These are phyloP conservation scores for Rhinoptilus africanus DNA, from an alignment of 2,113 vertebrate genomes.

Conservation along the genomic window DNA sequence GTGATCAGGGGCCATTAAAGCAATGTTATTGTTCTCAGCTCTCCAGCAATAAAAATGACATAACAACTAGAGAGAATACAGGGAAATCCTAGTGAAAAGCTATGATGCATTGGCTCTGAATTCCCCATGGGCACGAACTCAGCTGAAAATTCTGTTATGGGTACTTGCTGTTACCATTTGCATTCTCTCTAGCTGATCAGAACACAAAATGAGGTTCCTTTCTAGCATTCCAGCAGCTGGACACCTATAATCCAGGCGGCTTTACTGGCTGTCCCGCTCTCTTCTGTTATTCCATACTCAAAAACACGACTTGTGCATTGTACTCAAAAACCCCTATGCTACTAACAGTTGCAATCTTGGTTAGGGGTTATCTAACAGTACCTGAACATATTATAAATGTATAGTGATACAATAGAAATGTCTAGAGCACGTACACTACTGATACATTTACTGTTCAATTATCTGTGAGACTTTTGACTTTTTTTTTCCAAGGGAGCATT, in stretches of 20 bases:
- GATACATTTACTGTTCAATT: neutral
- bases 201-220: neutral
- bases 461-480: neutral
- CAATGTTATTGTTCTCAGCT: neutral
- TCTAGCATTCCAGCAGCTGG: neutral
- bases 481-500: neutral
- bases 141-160: neutral
- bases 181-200: neutral
- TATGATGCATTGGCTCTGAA: neutral
- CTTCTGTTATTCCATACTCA: neutral
- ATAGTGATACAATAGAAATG: neutral
- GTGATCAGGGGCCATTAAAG: neutral
- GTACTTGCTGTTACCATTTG: neutral
- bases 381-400: neutral
- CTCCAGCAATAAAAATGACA: neutral
- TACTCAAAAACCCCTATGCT: neutral
- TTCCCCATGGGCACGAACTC: neutral
- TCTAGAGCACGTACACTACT: neutral
- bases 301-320: neutral
- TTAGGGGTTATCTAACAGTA: neutral
- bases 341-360: neutral
- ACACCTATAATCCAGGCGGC: neutral
- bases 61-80: neutral
- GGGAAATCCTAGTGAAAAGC: neutral
- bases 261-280: neutral